Percentiles rank a stretch among this genome's conserved stretches.
Conservation (phyloP, 2,888 invertebrate species). For the Reticulitermes lucifugus region DNA sequence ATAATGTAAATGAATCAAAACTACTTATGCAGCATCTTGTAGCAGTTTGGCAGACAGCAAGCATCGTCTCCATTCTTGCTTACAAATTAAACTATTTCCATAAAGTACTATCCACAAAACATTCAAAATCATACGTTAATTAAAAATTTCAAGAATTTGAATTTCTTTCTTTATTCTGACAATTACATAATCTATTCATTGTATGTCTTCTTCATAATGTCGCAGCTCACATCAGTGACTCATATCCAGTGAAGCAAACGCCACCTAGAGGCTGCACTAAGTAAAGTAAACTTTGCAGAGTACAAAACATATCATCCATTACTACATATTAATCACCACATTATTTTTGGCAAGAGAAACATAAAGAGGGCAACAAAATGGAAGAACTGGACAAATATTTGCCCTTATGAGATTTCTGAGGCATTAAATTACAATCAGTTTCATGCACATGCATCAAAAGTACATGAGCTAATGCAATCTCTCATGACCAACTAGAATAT, state of each 20-base stretch:
- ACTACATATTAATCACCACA: neutral
- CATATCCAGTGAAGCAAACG: neutral
- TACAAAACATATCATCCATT: neutral
- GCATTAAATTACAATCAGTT: slow-evolving; percentile 21
- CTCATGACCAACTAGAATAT: neutral
- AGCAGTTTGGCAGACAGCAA: too few species aligned
- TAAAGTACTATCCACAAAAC: too few species aligned
- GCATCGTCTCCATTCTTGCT: too few species aligned
- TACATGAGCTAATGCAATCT: neutral
- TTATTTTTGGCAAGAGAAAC: neutral
- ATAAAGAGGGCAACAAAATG: neutral
- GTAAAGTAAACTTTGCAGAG: neutral
- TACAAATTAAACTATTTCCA: too few species aligned
- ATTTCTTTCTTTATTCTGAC: too few species aligned
- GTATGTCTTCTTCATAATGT: too few species aligned
- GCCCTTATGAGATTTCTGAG: neutral
- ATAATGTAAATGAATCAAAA: too few species aligned
- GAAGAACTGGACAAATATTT: slow-evolving; percentile 29
- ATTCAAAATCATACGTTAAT: too few species aligned
- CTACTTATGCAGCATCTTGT: too few species aligned
- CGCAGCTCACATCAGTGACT: neutral
- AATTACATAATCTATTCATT: too few species aligned
- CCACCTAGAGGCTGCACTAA: neutral
- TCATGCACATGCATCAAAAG: neutral
- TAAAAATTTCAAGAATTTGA: too few species aligned